phyloP scores from a whole-genome alignment of 2,113 vertebrate genomes.

The Pleuronectes platessa region DNA sequence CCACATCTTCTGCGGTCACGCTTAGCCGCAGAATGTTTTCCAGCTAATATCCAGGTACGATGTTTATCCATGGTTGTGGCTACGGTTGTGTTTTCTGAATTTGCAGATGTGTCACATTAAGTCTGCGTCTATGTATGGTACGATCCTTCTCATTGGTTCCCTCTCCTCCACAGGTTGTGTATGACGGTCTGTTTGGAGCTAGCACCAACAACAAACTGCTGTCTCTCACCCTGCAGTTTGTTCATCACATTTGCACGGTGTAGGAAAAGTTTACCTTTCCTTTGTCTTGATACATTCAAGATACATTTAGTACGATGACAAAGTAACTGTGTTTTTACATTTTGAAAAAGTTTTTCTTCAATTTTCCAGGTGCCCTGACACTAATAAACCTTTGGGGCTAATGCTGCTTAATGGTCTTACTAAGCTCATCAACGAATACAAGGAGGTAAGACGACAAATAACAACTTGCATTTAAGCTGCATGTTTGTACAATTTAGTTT shows the following conservation, averaged over 20 bases:
- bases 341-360: background rate
- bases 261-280: conserved; percentile 81
- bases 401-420: conserved; percentile 99
- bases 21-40: conserved; percentile 95
- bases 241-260: conserved; percentile 97
- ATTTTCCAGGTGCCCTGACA: conserved; percentile 91
- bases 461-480: background rate
- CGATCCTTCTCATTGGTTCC: conserved; percentile 1
- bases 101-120: background rate
- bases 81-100: background rate
- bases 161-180: conserved; percentile 89
- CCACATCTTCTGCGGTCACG: conserved; percentile 95
- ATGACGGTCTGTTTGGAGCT: conserved; percentile 96
- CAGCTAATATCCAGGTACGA: conserved; percentile 95
- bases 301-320: background rate
- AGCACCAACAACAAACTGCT: conserved; percentile 97
- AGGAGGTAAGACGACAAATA: conserved; percentile 87
- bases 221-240: conserved; percentile 94
- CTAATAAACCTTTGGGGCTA: conserved; percentile 96
- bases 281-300: background rate
- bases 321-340: background rate
- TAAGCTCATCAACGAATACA: conserved; percentile 98
- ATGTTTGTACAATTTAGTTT: background rate
- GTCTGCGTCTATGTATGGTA: background rate
- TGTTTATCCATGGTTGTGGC: background rate